A percentile compares a stretch with the other conserved stretches of the same genome.
Evolutionary conservation across 2,797 vertebrate species (phyloP).

Genomic region (Sternotherus odoratus): DNA sequence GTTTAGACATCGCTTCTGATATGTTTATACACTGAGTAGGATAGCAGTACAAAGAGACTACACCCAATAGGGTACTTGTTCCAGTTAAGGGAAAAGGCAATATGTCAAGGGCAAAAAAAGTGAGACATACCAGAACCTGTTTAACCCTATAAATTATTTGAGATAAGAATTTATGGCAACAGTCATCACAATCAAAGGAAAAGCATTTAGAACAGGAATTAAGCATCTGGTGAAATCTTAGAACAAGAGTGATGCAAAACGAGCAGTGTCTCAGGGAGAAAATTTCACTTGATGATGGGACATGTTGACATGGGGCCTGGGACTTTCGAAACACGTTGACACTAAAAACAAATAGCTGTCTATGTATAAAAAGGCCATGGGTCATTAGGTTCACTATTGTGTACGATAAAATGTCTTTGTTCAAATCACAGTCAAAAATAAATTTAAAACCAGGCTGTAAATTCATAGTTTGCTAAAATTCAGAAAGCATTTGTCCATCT

Average conservation of each 20-base stretch:
- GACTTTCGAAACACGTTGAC: neutral
- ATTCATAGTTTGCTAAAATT: slow-evolving; percentile 63
- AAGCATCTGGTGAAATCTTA: slow-evolving; percentile 54
- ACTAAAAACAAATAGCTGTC: slow-evolving; percentile 5
- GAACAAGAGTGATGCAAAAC: slow-evolving; percentile 44
- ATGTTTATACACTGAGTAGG: neutral
- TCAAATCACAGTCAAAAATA: slow-evolving; percentile 52
- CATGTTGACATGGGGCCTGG: slow-evolving; percentile 3
- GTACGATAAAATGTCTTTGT: slow-evolving; percentile 60
- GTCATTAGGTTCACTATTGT: slow-evolving; percentile 50
- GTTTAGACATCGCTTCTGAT: neutral
- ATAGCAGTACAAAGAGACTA: neutral
- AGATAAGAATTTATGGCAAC: neutral
- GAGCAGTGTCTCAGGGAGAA: neutral
- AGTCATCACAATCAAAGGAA: neutral
- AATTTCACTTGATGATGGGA: slow-evolving; percentile 14
- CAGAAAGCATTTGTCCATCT: slow-evolving; percentile 73
- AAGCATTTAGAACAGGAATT: neutral
- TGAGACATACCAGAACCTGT: neutral
- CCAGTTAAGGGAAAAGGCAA: neutral
- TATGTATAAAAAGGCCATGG: slow-evolving; percentile 25
- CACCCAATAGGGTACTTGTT: neutral
- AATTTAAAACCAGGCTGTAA: slow-evolving; percentile 62
- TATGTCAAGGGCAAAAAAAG: neutral
- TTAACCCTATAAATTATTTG: neutral